phyloP scores from a whole-genome alignment of 2,797 vertebrate species.

The Iguana delicatissima region DNA sequence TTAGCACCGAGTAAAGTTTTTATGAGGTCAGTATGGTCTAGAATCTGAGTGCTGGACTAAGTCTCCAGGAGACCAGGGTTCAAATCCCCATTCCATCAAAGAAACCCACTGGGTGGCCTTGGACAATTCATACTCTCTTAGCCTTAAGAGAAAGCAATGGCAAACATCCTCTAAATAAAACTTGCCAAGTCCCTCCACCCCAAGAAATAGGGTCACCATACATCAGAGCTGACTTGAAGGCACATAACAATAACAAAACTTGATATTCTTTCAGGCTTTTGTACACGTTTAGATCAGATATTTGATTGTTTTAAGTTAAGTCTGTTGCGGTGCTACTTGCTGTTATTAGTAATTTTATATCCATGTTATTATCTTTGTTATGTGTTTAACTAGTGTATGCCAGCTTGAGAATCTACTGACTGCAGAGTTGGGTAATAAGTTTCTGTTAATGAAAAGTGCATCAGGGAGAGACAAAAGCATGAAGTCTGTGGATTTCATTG shows the following conservation, averaged over 20 bases:
- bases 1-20: background rate
- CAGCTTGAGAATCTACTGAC: background rate
- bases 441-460: background rate
- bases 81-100: too few relatives aligned
- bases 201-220: background rate
- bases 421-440: background rate
- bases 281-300: background rate
- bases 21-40: background rate
- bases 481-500: background rate
- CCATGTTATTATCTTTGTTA: background rate
- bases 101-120: too few relatives aligned
- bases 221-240: background rate
- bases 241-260: background rate
- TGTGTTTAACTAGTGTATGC: background rate
- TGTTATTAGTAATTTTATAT: background rate
- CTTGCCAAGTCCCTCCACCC: background rate
- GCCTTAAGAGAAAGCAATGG: too few relatives aligned
- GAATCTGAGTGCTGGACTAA: too few relatives aligned
- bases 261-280: background rate
- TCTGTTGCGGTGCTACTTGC: background rate
- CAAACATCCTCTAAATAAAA: background rate
- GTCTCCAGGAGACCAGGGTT: too few relatives aligned
- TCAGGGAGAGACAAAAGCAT: background rate
- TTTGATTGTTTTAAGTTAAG: background rate
- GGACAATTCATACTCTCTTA: too few relatives aligned